Percentiles rank a stretch among this genome's conserved stretches.
Evolutionary conservation across 2,888 invertebrate genomes (phyloP).

Genomic region (Oithona nana): DNA sequence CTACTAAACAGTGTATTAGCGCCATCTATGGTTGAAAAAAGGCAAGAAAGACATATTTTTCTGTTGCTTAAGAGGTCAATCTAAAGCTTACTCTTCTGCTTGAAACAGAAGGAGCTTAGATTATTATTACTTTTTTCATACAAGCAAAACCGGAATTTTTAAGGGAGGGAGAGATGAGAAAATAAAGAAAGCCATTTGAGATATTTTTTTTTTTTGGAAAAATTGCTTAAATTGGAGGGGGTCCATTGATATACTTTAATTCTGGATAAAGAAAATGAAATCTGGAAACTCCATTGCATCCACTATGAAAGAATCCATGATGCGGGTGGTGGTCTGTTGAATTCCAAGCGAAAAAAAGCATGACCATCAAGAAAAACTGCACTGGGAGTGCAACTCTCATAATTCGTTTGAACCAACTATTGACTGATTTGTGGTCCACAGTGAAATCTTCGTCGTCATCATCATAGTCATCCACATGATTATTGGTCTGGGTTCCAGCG

Average conservation of each 20-base stretch:
- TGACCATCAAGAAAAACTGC: neutral
- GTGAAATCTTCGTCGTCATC: neutral
- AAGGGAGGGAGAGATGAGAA: too few relatives aligned
- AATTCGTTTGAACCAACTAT: neutral
- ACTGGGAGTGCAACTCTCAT: neutral
- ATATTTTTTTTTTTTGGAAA: too few relatives aligned
- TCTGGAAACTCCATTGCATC: neutral
- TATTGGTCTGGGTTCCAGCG: neutral
- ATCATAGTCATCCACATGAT: neutral
- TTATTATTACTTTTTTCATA: too few relatives aligned
- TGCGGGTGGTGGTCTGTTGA: neutral
- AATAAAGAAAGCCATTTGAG: too few relatives aligned
- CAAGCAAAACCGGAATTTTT: too few relatives aligned
- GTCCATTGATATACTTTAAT: neutral
- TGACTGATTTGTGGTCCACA: neutral
- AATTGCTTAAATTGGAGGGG: neutral
- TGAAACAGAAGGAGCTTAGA: too few relatives aligned
- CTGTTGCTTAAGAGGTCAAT: too few relatives aligned
- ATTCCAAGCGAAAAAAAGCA: neutral
- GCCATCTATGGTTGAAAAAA: too few relatives aligned
- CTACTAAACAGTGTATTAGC: too few relatives aligned
- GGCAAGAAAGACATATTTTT: too few relatives aligned
- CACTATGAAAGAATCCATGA: neutral
- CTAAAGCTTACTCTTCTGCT: too few relatives aligned
- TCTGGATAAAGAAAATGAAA: neutral